Conservation (phyloP, 2,888 invertebrate species). For the Calameuta filiformis region DNA sequence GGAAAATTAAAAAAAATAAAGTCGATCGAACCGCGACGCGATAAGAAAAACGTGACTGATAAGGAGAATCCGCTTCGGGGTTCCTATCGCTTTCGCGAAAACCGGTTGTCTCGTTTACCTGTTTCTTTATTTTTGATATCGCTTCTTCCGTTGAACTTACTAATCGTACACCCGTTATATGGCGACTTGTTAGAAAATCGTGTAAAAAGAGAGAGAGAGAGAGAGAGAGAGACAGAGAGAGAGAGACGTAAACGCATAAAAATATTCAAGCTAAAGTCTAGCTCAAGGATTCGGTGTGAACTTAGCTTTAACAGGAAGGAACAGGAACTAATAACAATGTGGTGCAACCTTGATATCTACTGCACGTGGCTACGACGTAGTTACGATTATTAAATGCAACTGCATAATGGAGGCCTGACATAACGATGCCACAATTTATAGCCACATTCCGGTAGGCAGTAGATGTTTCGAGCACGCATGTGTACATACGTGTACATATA, state of each 20-base stretch:
- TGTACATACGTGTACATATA: not conserved
- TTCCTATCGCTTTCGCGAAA: not conserved
- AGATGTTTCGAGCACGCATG: not conserved
- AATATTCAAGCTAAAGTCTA: not conserved
- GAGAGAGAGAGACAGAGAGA: no score
- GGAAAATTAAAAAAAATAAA: not conserved
- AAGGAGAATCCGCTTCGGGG: not conserved
- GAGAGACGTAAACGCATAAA: not conserved
- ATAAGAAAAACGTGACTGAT: not conserved
- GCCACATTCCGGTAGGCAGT: conserved; percentile 10
- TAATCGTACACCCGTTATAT: no score
- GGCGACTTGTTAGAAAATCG: not conserved
- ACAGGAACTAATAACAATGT: not conserved
- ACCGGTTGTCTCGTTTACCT: not conserved
- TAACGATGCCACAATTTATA: conserved; percentile 39
- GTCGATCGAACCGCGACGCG: not conserved
- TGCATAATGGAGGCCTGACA: conserved; percentile 35
- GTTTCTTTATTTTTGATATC: not conserved
- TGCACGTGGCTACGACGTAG: conserved; percentile 12
- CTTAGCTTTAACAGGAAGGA: not conserved
- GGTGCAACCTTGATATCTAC: conserved; percentile 26
- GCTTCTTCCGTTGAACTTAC: no score
- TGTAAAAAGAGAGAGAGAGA: not conserved
- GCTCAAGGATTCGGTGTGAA: not conserved
- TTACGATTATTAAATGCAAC: conserved; percentile 40